Evolutionary conservation across 2,797 vertebrate species (phyloP).

Genomic region (Podargus strigoides): DNA sequence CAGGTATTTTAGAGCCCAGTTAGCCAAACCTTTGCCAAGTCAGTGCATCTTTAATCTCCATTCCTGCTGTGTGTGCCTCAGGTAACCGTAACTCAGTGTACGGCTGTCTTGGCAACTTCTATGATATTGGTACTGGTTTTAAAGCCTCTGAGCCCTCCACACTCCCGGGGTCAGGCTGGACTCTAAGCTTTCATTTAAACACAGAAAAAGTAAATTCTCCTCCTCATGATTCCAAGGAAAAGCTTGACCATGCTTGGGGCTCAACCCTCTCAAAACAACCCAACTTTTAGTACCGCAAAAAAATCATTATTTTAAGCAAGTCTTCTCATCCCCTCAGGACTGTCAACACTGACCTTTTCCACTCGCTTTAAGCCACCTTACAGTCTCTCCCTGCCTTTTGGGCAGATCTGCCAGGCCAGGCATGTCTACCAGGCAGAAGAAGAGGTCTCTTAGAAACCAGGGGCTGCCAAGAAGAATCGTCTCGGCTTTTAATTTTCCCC

Average conservation of each 20-base stretch:
- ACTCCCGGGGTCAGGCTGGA: fast-evolving
- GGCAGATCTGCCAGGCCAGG: background rate
- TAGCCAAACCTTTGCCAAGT: background rate
- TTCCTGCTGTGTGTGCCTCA: background rate
- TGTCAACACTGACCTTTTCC: background rate
- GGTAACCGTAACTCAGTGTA: background rate
- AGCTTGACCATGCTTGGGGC: background rate
- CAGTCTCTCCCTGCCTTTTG: background rate
- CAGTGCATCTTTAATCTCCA: background rate
- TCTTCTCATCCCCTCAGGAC: background rate
- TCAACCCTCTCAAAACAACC: background rate
- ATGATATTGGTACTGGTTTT: background rate
- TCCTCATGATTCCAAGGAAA: background rate
- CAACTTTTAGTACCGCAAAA: background rate
- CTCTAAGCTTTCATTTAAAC: background rate
- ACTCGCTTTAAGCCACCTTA: background rate
- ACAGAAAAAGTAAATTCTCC: background rate
- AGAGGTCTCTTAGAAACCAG: background rate
- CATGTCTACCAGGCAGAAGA: background rate
- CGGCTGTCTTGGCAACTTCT: background rate
- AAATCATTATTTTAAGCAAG: background rate
- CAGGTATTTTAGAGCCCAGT: background rate
- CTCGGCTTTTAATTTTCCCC: background rate
- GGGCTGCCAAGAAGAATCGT: background rate
- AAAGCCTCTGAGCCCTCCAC: background rate